Evolutionary conservation across 2,888 invertebrate species (phyloP), one percentile per base, ranked within the genome.

Genomic region (Phaonia tiefii): DNA sequence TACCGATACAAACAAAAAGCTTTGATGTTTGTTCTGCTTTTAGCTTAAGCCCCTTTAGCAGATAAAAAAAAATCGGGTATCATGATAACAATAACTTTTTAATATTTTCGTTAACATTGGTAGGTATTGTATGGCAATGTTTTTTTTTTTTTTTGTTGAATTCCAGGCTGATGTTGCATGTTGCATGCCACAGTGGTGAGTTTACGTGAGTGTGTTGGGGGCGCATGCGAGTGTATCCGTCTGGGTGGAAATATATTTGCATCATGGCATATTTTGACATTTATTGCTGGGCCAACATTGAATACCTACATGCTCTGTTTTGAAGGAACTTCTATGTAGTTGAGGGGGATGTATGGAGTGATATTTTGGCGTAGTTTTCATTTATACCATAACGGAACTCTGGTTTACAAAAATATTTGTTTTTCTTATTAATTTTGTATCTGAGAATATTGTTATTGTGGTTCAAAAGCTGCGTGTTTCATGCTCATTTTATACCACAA

Each of bases 221-320:
- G 69, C 39, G 25, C 51, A 56, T 54, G 54, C 69, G 67, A 51
- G 31, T 37, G 25, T 51, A 31, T 31, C 31, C 31, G 31, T 31
- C 31, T 31, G 31, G n/a, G 3, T 31, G 31, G 31, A 37, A 74
- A 79, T 79, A 77, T 71, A 82, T 82, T 82, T 79, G 79, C 67
- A 67, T 79, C 74, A 79, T 63, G 82, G 67, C 60, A 74, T 65
- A 63, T 63, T 79, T 79, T 79, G 82, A 79, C 82, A 82, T 79
- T 82, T 77, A 82, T 79, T 76, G 71, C 70, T 75, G 46, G 39
- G 39, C 42, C 25, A 65, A 58, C 70, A 80, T 58, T n/a, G n/a
- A 26, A 71, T 37, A 17, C 11, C n/a, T 13, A 13, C 22, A n/a
- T 20, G 2, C 17, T 15, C 15, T 37, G 1, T 5, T 17, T 17